Base-by-base conservation (phyloP, 2,113 vertebrate species). In the Halcyon malimbica region DNA sequence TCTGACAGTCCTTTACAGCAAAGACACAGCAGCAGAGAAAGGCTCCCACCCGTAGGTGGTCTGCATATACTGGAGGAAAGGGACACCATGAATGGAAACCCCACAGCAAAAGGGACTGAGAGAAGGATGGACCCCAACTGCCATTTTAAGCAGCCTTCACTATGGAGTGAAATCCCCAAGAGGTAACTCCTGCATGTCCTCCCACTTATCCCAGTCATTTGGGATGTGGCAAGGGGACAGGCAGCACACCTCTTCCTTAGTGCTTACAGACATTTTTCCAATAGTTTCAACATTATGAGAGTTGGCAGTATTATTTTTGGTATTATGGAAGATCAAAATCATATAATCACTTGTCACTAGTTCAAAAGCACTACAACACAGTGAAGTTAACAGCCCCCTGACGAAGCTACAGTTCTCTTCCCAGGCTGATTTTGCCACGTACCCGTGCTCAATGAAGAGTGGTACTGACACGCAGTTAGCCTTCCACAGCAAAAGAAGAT, bases 191-290 rank as follows among this genome's bases (percentile, higher is more conserved):
- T 44, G 8, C 16, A 28, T 74, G n/a, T 59, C 62, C 53, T 76
- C 37, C 42, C 31, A 33, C 35, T 65, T 71, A 51, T 1, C 39
- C 65, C 0, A 0, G 17, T 37, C 54, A 77, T 29, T 6, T 65
- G 50, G 54, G 16, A 69, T 2, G 1, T 37, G 48, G 50, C 42
- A 88, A 73, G 63, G 39, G 57, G 48, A 39, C 41, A 80, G 0
- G 1, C 46, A 73, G 62, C 67, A 53, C 12, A 29, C 15, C 17
- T 48, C 67, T 57, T n/a, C 4, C 1, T 59, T 54, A 83, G 42
- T 14, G 59, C 68, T 68, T 83, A 26, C 41, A 67, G 54, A 46
- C 29, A 20, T 33, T 70, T 42, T 46, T 89, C 76, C 33, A 9
- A 25, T 83, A 78, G 33, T 37, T n/a, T 59, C 41, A 70, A 4